These are phyloP conservation scores for Aeoliscus strigatus DNA, from an alignment of 2,797 vertebrate genomes.

Conservation along the genomic window DNA sequence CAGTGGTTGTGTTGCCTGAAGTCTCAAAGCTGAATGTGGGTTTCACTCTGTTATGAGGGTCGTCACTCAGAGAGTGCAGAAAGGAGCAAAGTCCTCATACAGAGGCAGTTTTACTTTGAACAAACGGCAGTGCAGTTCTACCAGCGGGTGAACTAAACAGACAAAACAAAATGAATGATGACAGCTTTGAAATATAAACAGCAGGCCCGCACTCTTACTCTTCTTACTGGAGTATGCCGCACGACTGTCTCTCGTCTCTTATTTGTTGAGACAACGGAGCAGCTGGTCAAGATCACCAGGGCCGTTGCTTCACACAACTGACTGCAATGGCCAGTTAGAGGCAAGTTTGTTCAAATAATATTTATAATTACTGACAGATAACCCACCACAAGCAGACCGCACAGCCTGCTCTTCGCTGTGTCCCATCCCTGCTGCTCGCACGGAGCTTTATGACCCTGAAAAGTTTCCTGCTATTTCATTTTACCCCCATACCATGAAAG, in stretches of 20 bases:
- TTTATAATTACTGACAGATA: conserved; percentile 62
- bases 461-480: conserved; percentile 45
- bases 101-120: conserved; percentile 2
- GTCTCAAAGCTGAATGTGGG: conserved; percentile 17
- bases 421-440: conserved; percentile 17
- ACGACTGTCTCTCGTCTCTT: conserved; percentile 22
- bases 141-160: conserved; percentile 26
- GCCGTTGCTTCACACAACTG: conserved; percentile 14
- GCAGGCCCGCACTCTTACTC: conserved; percentile 12
- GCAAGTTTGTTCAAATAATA: conserved; percentile 45
- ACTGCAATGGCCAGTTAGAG: conserved; percentile 13
- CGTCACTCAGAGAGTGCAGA: conserved; percentile 4
- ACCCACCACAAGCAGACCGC: conserved; percentile 39
- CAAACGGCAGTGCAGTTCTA: conserved; percentile 3
- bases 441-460: conserved; percentile 43
- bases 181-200: conserved; percentile 44
- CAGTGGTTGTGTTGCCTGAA: conserved; percentile 27
- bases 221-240: conserved; percentile 23
- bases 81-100: conserved; percentile 22
- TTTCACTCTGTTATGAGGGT: conserved; percentile 8
- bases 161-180: conserved; percentile 21
- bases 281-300: conserved; percentile 51
- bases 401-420: conserved; percentile 35
- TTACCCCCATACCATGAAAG: conserved; percentile 27
- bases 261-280: conserved; percentile 52